Percentiles rank a stretch among this genome's conserved stretches.
phyloP scores from a whole-genome alignment of 2,113 vertebrate species.

The Hippocampus mohnikei region DNA sequence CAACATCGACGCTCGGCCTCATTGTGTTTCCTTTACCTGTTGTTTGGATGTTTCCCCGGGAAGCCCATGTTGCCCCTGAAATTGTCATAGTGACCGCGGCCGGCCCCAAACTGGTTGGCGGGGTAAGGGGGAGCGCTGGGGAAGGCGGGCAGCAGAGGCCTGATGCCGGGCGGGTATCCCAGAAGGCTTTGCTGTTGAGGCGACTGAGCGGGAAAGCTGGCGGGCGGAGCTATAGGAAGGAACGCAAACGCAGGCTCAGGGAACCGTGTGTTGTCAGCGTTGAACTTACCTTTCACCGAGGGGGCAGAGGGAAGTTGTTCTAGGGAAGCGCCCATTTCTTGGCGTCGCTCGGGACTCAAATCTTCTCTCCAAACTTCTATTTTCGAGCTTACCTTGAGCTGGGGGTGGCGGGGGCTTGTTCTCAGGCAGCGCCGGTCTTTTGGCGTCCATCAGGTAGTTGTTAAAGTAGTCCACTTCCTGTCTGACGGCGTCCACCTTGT shows the following conservation, averaged over 20 bases:
- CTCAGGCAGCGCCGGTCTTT: constrained; percentile 83
- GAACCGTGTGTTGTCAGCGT: neutral
- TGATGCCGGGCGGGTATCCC: constrained; percentile 76
- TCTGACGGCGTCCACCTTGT: constrained; percentile 85
- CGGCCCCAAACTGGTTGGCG: constrained; percentile 78
- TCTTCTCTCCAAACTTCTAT: neutral
- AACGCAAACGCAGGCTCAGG: neutral
- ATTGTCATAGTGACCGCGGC: constrained; percentile 83
- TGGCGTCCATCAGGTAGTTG: constrained; percentile 85
- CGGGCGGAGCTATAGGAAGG: constrained; percentile 45
- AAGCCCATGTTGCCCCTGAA: constrained; percentile 80
- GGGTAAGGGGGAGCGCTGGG: constrained; percentile 75
- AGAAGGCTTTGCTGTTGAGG: constrained; percentile 68
- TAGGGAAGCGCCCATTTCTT: too few relatives aligned
- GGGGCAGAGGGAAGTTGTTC: neutral
- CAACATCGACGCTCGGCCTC: neutral
- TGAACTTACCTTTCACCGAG: too few relatives aligned
- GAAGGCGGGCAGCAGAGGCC: constrained; percentile 64
- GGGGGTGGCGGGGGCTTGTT: constrained; percentile 82
- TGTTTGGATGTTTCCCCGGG: constrained; percentile 75
- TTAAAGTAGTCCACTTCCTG: constrained; percentile 90
- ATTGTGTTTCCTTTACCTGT: constrained; percentile 60
- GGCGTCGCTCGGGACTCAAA: neutral
- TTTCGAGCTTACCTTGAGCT: constrained; percentile 36
- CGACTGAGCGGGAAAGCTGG: constrained; percentile 50